Evolutionary conservation across 2,113 vertebrate species (phyloP).

Genomic region (Rostratula benghalensis): DNA sequence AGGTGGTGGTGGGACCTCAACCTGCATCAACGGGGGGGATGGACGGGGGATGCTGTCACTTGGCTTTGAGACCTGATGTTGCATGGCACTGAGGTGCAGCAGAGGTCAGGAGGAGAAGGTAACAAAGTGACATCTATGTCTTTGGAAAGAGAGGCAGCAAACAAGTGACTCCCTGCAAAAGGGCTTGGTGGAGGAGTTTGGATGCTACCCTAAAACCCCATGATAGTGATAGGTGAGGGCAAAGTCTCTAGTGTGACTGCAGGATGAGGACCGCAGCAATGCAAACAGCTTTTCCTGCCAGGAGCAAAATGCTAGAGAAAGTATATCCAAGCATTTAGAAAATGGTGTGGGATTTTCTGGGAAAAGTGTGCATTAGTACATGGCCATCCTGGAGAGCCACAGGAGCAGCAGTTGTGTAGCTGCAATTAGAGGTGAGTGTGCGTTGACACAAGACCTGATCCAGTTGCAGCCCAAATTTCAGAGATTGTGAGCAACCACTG

Average conservation of each 20-base stretch:
- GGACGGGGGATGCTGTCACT: not conserved
- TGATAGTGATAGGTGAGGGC: not conserved
- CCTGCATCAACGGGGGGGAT: not conserved
- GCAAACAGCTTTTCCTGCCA: not conserved
- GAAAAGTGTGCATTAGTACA: not conserved
- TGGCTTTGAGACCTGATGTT: not conserved
- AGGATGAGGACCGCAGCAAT: not conserved
- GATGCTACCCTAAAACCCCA: not conserved
- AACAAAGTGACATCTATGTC: not conserved
- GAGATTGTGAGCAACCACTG: not conserved
- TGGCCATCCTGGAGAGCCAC: not conserved
- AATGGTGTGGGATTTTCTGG: not conserved
- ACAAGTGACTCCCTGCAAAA: not conserved
- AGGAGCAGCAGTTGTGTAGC: not conserved
- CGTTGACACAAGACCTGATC: fast-evolving
- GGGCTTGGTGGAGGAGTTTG: not conserved
- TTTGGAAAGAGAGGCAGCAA: not conserved
- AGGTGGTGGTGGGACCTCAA: not conserved
- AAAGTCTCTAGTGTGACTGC: not conserved
- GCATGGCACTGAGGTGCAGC: not conserved
- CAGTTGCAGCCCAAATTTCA: not conserved
- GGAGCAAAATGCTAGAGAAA: not conserved
- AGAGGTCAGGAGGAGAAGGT: not conserved
- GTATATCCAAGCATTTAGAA: not conserved
- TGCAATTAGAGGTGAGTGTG: not conserved